Evolutionary conservation across 2,113 vertebrate species (phyloP).

Genomic region (human): GRCh38 chr16:30382001-30382500

Average conservation of each 20-base stretch:
- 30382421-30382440: background rate
- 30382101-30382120: slow-evolving; percentile 77
- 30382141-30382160: slow-evolving; percentile 83
- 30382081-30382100: slow-evolving; percentile 70
- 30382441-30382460: background rate
- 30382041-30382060: no score
- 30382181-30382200: background rate
- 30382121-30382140: slow-evolving; percentile 82
- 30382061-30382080: background rate
- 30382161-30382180: slow-evolving; percentile 83
- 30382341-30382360: slow-evolving; percentile 79
- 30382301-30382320: slow-evolving; percentile 81
- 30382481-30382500: background rate
- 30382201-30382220: background rate
- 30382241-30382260: background rate
- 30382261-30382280: slow-evolving; percentile 74
- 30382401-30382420: background rate
- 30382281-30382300: slow-evolving; percentile 82
- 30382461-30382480: background rate
- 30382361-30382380: slow-evolving; percentile 66
- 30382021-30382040: background rate
- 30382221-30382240: background rate
- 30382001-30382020: background rate
- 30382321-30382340: slow-evolving; percentile 80
- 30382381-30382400: background rate